phyloP scores from a whole-genome alignment of 2,888 invertebrate genomes.

The Pocota personata region DNA sequence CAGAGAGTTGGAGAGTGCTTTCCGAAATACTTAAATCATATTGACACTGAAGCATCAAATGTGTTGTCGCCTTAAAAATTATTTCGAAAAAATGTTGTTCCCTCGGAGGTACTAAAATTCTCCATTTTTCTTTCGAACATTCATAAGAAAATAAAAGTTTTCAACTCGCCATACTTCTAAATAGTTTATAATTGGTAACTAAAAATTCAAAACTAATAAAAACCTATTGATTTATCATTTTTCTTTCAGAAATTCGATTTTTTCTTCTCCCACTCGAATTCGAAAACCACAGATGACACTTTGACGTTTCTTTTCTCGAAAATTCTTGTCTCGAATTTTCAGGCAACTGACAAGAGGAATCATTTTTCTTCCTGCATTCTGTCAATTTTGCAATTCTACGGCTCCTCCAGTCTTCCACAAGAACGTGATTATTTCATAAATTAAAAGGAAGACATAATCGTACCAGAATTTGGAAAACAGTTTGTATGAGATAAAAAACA shows the following conservation, averaged over 20 bases:
- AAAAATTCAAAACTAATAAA: background rate
- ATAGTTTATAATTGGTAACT: background rate
- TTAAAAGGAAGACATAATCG: background rate
- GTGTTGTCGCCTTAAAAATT: background rate
- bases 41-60: background rate
- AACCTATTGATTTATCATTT: background rate
- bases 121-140: background rate
- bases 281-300: slow-evolving; percentile 8
- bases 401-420: slow-evolving; percentile 3
- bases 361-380: slow-evolving; percentile 36
- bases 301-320: slow-evolving; percentile 64
- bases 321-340: slow-evolving; percentile 44
- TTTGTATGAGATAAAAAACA: background rate
- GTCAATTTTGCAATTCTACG: slow-evolving; percentile 38
- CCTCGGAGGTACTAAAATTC: background rate
- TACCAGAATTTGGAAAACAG: background rate
- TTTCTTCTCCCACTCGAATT: slow-evolving; percentile 2
- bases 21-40: too few relatives aligned
- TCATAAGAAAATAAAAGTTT: background rate
- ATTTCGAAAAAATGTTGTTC: background rate
- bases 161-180: background rate
- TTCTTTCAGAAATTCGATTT: background rate
- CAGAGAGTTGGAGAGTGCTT: too few relatives aligned
- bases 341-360: slow-evolving; percentile 29
- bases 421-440: slow-evolving; percentile 35